phyloP scores from a whole-genome alignment of 2,113 vertebrate species.

The Corythoichthys intestinalis region DNA sequence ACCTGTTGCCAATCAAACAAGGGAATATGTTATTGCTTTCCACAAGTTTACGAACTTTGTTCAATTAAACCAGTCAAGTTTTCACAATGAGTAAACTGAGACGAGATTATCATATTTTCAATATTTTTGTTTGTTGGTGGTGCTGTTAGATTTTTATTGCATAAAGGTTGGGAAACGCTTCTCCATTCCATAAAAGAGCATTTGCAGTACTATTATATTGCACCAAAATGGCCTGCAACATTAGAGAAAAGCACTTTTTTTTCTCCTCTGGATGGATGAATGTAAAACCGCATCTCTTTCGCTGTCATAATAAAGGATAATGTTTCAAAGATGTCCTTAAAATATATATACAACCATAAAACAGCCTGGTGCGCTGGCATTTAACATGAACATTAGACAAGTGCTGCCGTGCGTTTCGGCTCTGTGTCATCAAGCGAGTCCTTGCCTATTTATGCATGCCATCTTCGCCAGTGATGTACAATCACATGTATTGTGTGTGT shows the following conservation, averaged over 20 bases:
- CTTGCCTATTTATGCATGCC: conserved; percentile 46
- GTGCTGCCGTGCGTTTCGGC: conserved; percentile 42
- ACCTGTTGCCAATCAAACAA: no score
- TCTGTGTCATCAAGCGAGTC: conserved; percentile 34
- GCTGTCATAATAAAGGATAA: conserved; percentile 56
- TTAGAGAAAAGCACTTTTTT: neutral
- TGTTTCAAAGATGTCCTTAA: conserved; percentile 43
- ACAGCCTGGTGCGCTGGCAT: conserved; percentile 42
- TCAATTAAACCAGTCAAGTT: neutral
- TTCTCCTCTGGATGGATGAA: neutral
- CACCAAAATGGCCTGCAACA: no score
- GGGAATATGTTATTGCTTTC: no score
- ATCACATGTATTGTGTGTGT: conserved; percentile 38
- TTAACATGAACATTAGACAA: conserved; percentile 59
- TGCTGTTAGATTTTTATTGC: no score
- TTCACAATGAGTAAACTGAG: no score
- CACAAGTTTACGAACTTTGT: neutral
- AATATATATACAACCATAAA: conserved; percentile 18
- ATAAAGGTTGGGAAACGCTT: no score
- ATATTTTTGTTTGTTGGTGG: no score
- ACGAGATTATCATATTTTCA: no score
- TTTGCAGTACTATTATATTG: no score
- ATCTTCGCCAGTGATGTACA: conserved; percentile 42
- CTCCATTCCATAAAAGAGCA: no score
- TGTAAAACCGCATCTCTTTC: conserved; percentile 32